A percentile compares a stretch with the other conserved stretches of the same genome.
Conservation (phyloP, 2,888 invertebrate genomes). For the Aleiodes alternator region DNA sequence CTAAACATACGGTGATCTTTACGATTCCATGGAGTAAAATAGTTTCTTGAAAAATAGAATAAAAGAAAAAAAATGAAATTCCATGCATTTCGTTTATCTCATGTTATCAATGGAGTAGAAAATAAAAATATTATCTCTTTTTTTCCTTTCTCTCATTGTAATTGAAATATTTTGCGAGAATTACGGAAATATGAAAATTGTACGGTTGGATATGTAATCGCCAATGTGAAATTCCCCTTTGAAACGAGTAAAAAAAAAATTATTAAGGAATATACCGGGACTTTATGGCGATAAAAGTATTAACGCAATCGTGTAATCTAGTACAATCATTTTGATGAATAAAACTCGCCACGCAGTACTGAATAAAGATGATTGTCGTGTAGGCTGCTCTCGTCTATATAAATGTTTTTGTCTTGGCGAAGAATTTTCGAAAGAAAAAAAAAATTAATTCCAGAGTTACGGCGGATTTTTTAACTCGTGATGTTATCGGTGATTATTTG, state of each 20-base stretch:
- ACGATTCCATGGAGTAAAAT: conserved; percentile 23
- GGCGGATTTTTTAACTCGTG: not conserved
- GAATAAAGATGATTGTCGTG: conserved; percentile 73
- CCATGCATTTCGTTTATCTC: too few species aligned
- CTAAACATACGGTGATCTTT: conserved; percentile 25
- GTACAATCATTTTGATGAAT: conserved; percentile 73
- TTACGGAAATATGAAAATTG: not conserved
- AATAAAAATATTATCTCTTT: conserved; percentile 23
- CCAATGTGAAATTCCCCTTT: conserved; percentile 3
- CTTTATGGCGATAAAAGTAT: conserved; percentile 61
- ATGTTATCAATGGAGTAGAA: not conserved
- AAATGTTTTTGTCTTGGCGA: conserved; percentile 28
- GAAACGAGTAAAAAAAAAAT: not conserved
- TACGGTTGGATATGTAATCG: not conserved
- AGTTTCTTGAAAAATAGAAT: not conserved
- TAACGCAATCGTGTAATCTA: conserved; percentile 73
- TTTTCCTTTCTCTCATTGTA: not conserved
- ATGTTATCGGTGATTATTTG: too few species aligned
- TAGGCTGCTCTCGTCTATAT: conserved; percentile 65
- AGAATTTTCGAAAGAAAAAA: conserved; percentile 1
- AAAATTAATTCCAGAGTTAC: not conserved
- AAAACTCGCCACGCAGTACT: conserved; percentile 69
- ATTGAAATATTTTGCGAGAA: not conserved
- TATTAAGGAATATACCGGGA: conserved; percentile 32
- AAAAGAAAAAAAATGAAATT: too few species aligned